Base-by-base conservation (phyloP, 2,797 vertebrate species). In the Heteromormyrus szaboi region DNA sequence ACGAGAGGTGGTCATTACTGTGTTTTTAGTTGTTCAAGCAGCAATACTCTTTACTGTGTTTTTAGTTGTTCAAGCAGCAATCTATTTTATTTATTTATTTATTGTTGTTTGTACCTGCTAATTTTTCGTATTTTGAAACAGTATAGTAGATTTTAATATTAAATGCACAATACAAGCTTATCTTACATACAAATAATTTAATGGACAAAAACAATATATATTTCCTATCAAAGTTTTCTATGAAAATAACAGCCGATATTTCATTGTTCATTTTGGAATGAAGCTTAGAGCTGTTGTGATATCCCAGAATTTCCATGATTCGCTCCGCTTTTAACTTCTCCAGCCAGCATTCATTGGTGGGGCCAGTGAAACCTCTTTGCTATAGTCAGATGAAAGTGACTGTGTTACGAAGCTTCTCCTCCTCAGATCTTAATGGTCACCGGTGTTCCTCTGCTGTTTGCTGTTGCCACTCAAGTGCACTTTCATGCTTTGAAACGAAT, bases 401-500 rank as follows among this genome's bases (percentile, higher is more conserved):
- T 22, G 9, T 7, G 4, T 53, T 51, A 48, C 25, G n/a, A 4
- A 50, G 6, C 25, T 53, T 53, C 41, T 84, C 48, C 48, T n/a
- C 44, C 48, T n/a, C 44, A 41, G 29, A 41, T 87, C 14, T 7
- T 65, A 19, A 4, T 86, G 84, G 62, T 53, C 62, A 76, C 84
- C 4, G 7, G 25, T 51, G 8, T 72, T 68, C 14, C 14, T 19
- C 19, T n/a, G 8, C 56, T 41, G 59, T 85, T 68, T 89, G 79
- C 88, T 19, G 79, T 86, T 85, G 83, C 56, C 88, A 85, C 56
- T 89, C 14, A 53, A n/a, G 22, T 86, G 56, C 83, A 29, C 83
- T 86, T 86, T 84, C 22, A 68, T 46, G 48, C 84, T 84, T 50
- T 89, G 83, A 89, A 54, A 84, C 46, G 3, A 4, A 33, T 33